Conservation (phyloP, 2,113 vertebrate species). For the Salvelinus alpinus region DNA sequence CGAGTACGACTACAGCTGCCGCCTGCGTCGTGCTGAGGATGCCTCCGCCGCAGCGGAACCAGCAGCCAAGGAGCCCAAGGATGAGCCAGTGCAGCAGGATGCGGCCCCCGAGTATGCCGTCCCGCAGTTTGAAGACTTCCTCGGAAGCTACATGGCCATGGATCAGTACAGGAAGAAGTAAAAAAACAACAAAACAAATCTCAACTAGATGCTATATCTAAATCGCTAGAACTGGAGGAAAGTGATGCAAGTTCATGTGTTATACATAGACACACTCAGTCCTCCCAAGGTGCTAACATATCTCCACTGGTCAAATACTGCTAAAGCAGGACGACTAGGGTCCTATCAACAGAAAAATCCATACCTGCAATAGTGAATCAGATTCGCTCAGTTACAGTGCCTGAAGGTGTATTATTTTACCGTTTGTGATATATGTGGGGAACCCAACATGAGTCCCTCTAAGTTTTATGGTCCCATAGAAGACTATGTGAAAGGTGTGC, state of each 20-base stretch:
- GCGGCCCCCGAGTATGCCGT: conserved; percentile 26
- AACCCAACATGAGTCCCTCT: conserved; percentile 11
- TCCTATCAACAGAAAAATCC: neutral
- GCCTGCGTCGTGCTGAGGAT: conserved; percentile 60
- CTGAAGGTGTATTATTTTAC: conserved; percentile 19
- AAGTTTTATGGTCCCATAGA: conserved; percentile 12
- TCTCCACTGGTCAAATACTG: neutral
- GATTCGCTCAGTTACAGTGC: conserved; percentile 21
- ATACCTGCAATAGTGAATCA: conserved; percentile 7
- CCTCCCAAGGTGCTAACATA: no score
- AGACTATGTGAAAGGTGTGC: conserved; percentile 37
- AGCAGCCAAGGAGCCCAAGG: conserved; percentile 38
- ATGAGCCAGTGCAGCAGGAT: conserved; percentile 27
- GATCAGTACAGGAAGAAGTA: conserved; percentile 60
- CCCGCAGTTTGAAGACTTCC: conserved; percentile 68
- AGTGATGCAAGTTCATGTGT: neutral
- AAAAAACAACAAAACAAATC: neutral
- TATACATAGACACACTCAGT: neutral
- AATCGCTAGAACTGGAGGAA: no score
- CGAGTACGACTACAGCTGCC: conserved; percentile 76
- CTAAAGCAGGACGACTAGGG: neutral
- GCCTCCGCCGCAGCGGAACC: neutral
- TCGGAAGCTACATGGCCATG: conserved; percentile 61
- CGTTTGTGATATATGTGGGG: neutral
- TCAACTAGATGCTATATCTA: neutral